Evolutionary conservation across 2,888 invertebrate genomes (phyloP).

Genomic region (Drosophila sordidula): DNA sequence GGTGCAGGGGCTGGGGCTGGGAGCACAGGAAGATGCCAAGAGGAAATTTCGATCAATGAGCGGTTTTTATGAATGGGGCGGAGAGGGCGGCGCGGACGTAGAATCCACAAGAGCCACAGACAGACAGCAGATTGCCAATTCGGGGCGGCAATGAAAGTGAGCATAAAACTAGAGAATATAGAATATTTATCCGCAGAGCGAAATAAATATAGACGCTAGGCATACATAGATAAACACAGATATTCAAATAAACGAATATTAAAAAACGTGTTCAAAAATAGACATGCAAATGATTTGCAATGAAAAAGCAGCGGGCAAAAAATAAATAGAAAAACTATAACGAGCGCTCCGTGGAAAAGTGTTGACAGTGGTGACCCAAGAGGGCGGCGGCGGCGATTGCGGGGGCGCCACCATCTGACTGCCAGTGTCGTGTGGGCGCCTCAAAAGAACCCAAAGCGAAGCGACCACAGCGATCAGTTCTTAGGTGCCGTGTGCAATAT

Average conservation of each 20-base stretch:
- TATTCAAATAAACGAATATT: constrained; percentile 32
- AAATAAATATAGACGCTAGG: constrained; percentile 17
- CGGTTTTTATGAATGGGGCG: constrained; percentile 38
- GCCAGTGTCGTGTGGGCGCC: constrained; percentile 67
- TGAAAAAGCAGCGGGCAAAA: constrained; percentile 42
- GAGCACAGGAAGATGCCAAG: constrained; percentile 52
- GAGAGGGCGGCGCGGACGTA: background rate
- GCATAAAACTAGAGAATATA: constrained; percentile 54
- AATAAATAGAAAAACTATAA: constrained; percentile 62
- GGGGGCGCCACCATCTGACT: constrained; percentile 31
- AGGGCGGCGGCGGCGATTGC: constrained; percentile 12
- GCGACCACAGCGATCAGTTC: constrained; percentile 16
- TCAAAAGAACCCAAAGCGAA: constrained; percentile 28
- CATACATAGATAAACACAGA: constrained; percentile 2
- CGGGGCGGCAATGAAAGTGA: constrained; percentile 72
- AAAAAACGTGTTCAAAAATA: constrained; percentile 78
- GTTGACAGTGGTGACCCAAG: constrained; percentile 67
- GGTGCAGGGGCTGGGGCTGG: background rate
- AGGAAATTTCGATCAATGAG: constrained; percentile 75
- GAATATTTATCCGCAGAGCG: constrained; percentile 24
- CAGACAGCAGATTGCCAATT: constrained; percentile 64
- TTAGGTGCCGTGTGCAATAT: constrained; percentile 85
- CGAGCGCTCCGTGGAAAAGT: constrained; percentile 55
- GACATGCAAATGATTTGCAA: constrained; percentile 81
- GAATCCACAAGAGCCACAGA: constrained; percentile 28